Evolutionary conservation across 1,140 invertebrate species (phyloP), one percentile per base, ranked within the genome.

Genomic region (Mamestra configurata): DNA sequence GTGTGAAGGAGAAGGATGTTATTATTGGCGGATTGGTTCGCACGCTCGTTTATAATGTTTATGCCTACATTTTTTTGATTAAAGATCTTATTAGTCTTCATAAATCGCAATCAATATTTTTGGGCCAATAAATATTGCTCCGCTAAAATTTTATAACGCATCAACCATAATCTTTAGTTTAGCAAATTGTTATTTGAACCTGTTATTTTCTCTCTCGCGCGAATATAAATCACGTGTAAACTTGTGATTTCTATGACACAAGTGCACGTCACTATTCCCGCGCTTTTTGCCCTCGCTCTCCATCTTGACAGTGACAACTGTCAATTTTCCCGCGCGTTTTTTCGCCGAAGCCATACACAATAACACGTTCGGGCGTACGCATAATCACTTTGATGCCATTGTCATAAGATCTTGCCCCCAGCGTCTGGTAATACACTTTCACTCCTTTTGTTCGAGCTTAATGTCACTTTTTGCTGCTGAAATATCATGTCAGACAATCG

Each of bases 401-500:
- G 77, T 80, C 49, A 73, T 75, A 77, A 53, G 66, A 68, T 84
- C 72, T 79, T 61, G 66, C 71, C 46, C 24, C 40, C n/a, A 35
- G 55, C 79, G 77, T 59, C 76, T 46, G 70, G 72, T 84, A 76
- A 83, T 81, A 77, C 82, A 88, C 91, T 93, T 93, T 93, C 91
- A 87, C 91, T 92, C 84, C 87, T 88, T 91, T 93, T 93, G 90
- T 92, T 89, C 79, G 64, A 27, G 81, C 83, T 86, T 89, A 81
- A 81, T 81, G 79, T 82, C 83, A 82, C 71, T 91, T 84, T 84
- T 84, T 83, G 72, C 64, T 82, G 82, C 80, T 85, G 82, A 84
- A 84, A 90, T 86, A 88, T 88, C 85, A 84, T 87, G 88, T 89
- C 86, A 85, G 83, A 83, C 81, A 77, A 82, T 88, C 80, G 80